Evolutionary conservation across 2,888 invertebrate genomes (phyloP).

Genomic region (Lordiphosa fenestrarum): DNA sequence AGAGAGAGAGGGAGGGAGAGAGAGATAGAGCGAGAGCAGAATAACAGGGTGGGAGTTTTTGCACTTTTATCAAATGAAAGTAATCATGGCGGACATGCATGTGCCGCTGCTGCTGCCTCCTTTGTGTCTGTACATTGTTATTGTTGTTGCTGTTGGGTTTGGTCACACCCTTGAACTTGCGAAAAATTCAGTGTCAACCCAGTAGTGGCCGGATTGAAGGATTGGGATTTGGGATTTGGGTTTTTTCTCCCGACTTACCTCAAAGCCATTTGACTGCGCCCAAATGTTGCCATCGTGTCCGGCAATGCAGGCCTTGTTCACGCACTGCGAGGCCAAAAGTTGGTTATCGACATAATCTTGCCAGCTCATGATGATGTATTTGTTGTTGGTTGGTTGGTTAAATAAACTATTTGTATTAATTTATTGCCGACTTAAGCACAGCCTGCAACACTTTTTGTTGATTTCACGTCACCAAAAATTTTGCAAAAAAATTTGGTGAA

Average conservation of each 20-base stretch:
- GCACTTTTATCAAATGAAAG: constrained; percentile 58
- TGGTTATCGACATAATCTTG: constrained; percentile 99
- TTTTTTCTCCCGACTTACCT: constrained; percentile 85
- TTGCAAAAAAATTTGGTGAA: constrained; percentile 22
- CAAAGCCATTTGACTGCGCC: constrained; percentile 96
- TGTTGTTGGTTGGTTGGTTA: constrained; percentile 37
- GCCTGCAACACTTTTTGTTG: constrained; percentile 37
- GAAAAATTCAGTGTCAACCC: constrained; percentile 48
- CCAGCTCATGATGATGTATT: constrained; percentile 89
- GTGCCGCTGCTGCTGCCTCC: constrained; percentile 21
- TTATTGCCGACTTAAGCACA: constrained; percentile 43
- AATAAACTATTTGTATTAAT: constrained; percentile 43
- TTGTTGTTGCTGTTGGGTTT: constrained; percentile 40
- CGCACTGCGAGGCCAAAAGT: constrained; percentile 96
- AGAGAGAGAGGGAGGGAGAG: constrained; percentile 18
- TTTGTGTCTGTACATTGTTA: constrained; percentile 24
- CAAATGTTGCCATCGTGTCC: constrained; percentile 97
- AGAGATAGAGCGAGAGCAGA: constrained; percentile 14
- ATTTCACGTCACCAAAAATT: constrained; percentile 55
- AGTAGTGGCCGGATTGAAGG: constrained; percentile 7
- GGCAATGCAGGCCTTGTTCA: constrained; percentile 96
- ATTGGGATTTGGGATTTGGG: constrained; percentile 5
- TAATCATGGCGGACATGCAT: constrained; percentile 61
- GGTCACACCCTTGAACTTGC: constrained; percentile 81
- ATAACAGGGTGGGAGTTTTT: constrained; percentile 55